Evolutionary conservation across 2,797 vertebrate species (phyloP).

Genomic region (Lepilemur ruficaudatus): DNA sequence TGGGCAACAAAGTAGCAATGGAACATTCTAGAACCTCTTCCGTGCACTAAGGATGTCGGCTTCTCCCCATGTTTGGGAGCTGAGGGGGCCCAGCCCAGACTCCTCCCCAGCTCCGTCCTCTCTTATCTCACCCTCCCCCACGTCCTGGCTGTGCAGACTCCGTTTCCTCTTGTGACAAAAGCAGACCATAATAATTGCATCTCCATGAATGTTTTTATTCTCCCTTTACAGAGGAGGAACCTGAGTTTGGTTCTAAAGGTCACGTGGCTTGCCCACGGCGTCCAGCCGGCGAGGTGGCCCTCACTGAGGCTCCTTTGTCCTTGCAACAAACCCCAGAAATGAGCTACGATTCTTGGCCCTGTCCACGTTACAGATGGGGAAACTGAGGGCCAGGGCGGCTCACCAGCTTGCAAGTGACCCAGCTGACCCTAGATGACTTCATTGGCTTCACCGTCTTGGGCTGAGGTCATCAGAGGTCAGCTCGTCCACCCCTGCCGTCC

Average conservation of each 20-base stretch:
- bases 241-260: background rate
- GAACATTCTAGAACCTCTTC: background rate
- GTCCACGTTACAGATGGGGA: background rate
- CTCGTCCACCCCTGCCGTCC: background rate
- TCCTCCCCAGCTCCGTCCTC: background rate
- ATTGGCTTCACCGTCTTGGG: background rate
- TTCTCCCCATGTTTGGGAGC: background rate
- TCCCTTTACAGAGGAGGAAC: background rate
- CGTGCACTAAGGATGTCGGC: no score
- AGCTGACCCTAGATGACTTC: background rate
- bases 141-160: background rate
- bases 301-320: no score
- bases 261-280: background rate
- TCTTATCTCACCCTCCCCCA: background rate
- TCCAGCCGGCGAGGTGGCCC: background rate
- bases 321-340: background rate
- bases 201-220: background rate
- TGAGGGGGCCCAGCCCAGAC: background rate
- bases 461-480: background rate
- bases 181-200: background rate
- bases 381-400: background rate
- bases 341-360: background rate
- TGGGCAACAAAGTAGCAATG: background rate
- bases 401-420: background rate
- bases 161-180: background rate